Percentiles rank a stretch among this genome's conserved stretches.
Evolutionary conservation across 2,888 invertebrate genomes (phyloP).

Genomic region (Entomobrya multifasciata): DNA sequence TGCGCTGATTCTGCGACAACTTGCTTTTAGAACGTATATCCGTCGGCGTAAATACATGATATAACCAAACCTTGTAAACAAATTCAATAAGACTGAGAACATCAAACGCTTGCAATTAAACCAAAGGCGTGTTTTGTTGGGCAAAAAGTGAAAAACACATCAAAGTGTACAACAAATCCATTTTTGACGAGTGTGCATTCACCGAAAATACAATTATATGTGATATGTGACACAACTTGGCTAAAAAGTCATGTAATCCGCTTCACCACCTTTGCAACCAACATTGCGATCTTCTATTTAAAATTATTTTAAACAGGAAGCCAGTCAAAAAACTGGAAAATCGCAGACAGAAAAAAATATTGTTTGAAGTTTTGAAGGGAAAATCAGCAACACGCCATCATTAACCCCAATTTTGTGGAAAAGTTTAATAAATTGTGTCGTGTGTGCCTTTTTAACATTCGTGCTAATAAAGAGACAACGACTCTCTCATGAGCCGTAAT

Average conservation of each 20-base stretch:
- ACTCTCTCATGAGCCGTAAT: conserved; percentile 38
- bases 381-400: conserved; percentile 1
- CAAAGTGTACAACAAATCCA: background rate
- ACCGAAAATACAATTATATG: too few species aligned
- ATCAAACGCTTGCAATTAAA: conserved; percentile 30
- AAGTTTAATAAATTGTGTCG: conserved; percentile 32
- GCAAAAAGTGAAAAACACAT: conserved; percentile 27
- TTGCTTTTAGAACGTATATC: background rate
- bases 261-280: too few species aligned
- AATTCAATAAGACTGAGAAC: background rate
- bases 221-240: too few species aligned
- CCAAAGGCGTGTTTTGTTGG: background rate
- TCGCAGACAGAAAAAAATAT: background rate
- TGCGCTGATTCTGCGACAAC: background rate
- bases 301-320: too few species aligned
- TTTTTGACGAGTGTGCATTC: background rate
- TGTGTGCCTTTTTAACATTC: background rate
- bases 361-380: too few species aligned
- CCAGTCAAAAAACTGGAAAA: background rate
- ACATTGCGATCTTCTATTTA: too few species aligned
- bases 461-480: conserved; percentile 47
- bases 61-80: background rate
- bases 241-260: too few species aligned
- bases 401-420: conserved; percentile 14
- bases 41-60: background rate